Evolutionary conservation across 2,888 invertebrate genomes (phyloP).

Genomic region (Mellilla xanthometata): DNA sequence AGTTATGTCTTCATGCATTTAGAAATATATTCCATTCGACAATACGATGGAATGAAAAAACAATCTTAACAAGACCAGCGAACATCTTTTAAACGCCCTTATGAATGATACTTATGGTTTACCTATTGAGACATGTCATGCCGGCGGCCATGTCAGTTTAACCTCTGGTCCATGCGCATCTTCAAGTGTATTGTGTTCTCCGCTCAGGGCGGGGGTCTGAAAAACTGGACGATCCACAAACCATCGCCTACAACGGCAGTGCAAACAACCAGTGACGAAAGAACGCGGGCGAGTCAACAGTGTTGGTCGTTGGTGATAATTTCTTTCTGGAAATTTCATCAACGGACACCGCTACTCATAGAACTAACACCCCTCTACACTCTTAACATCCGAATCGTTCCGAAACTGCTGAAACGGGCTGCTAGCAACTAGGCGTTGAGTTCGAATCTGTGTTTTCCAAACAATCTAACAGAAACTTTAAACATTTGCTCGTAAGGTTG

Average conservation of each 20-base stretch:
- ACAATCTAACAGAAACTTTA: constrained; percentile 49
- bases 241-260: constrained; percentile 79
- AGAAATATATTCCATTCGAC: constrained; percentile 24
- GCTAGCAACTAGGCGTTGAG: constrained; percentile 44
- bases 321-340: constrained; percentile 74
- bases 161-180: constrained; percentile 71
- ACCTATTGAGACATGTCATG: constrained; percentile 78
- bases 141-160: constrained; percentile 75
- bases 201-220: constrained; percentile 80
- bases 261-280: constrained; percentile 70
- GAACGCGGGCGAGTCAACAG: constrained; percentile 58
- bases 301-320: constrained; percentile 76
- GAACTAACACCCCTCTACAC: constrained; percentile 55
- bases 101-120: constrained; percentile 82
- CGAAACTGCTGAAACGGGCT: constrained; percentile 63
- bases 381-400: constrained; percentile 50
- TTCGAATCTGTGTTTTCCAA: constrained; percentile 37
- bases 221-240: constrained; percentile 83
- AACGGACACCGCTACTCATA: constrained; percentile 76
- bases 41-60: constrained; percentile 54
- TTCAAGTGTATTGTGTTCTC: constrained; percentile 71
- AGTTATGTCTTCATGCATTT: constrained; percentile 20
- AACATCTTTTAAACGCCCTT: constrained; percentile 53
- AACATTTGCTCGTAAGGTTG: constrained; percentile 64
- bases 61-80: constrained; percentile 55